Percentiles rank a stretch among this genome's conserved stretches.
phyloP scores from a whole-genome alignment of 1,140 invertebrate genomes.

The Gyrodactylus salaris region DNA sequence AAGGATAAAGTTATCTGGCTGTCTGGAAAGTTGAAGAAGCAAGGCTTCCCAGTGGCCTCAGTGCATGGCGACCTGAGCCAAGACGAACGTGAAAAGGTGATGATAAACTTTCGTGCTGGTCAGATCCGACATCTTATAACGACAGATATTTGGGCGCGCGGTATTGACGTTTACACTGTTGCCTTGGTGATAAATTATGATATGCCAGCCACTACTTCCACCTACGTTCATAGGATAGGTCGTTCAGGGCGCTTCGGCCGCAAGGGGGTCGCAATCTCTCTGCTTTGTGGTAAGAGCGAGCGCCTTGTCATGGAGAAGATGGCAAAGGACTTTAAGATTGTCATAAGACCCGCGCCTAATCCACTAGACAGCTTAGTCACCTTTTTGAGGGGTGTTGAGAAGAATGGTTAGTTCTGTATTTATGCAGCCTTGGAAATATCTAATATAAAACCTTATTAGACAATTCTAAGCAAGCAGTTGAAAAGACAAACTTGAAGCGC shows the following conservation, averaged over 20 bases:
- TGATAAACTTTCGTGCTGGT: slow-evolving; percentile 4
- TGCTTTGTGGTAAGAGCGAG: neutral
- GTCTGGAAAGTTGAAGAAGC: neutral
- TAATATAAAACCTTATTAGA: neutral
- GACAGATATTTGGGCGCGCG: slow-evolving; percentile 7
- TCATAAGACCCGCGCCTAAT: slow-evolving; percentile 1
- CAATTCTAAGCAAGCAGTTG: neutral
- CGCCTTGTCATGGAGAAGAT: neutral
- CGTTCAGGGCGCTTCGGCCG: neutral
- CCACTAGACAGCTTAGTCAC: neutral
- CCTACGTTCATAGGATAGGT: neutral
- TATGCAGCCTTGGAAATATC: too few relatives aligned
- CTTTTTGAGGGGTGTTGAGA: neutral
- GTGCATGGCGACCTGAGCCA: neutral
- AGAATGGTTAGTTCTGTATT: too few relatives aligned
- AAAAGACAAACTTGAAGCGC: too few relatives aligned
- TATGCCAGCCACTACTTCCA: neutral
- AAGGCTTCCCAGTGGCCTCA: neutral
- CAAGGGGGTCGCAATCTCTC: neutral
- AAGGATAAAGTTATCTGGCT: slow-evolving; percentile 2
- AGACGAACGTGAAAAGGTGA: slow-evolving; percentile 1
- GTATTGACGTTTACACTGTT: slow-evolving; percentile 7
- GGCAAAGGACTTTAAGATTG: neutral
- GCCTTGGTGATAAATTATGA: slow-evolving; percentile 8
- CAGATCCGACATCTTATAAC: slow-evolving; percentile 5